These are phyloP conservation scores for Aphidius colemani DNA, from an alignment of 2,888 invertebrate species.

Conservation along the genomic window DNA sequence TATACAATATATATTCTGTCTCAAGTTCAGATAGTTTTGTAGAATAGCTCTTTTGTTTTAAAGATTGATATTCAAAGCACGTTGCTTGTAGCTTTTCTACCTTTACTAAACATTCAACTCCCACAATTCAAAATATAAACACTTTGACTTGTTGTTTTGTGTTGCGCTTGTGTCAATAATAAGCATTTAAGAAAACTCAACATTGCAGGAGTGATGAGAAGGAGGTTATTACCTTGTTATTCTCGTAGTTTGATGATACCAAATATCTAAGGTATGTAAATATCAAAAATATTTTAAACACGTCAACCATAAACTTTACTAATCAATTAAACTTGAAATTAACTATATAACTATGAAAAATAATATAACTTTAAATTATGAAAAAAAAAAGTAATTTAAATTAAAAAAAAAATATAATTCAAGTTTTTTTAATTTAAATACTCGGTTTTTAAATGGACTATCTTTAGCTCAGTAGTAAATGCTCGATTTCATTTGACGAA, in stretches of 20 bases:
- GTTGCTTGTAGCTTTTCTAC: slow-evolving; percentile 26
- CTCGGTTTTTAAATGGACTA: neutral
- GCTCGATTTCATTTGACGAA: slow-evolving; percentile 17
- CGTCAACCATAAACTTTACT: too few species aligned
- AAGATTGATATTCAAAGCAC: slow-evolving; percentile 33
- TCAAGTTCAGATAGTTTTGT: slow-evolving; percentile 36
- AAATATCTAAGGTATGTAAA: too few species aligned
- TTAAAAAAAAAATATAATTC: too few species aligned
- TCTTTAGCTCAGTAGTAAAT: neutral
- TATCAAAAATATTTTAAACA: too few species aligned
- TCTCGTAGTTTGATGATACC: too few species aligned
- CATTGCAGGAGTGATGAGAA: slow-evolving; percentile 3
- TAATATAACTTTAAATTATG: too few species aligned
- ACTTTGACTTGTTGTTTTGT: neutral
- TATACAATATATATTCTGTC: slow-evolving; percentile 10
- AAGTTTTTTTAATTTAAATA: too few species aligned
- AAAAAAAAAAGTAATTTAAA: too few species aligned
- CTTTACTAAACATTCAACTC: slow-evolving; percentile 10
- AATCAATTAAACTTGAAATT: too few species aligned
- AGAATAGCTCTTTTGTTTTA: slow-evolving; percentile 11
- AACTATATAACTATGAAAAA: too few species aligned
- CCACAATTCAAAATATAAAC: slow-evolving; percentile 12
- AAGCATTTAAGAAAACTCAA: slow-evolving; percentile 24
- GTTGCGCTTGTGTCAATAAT: slow-evolving; percentile 10
- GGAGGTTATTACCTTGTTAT: neutral